Percentiles rank a stretch among this genome's conserved stretches.
Evolutionary conservation across 2,113 vertebrate genomes (phyloP).

Genomic region (Apeltes quadracus): DNA sequence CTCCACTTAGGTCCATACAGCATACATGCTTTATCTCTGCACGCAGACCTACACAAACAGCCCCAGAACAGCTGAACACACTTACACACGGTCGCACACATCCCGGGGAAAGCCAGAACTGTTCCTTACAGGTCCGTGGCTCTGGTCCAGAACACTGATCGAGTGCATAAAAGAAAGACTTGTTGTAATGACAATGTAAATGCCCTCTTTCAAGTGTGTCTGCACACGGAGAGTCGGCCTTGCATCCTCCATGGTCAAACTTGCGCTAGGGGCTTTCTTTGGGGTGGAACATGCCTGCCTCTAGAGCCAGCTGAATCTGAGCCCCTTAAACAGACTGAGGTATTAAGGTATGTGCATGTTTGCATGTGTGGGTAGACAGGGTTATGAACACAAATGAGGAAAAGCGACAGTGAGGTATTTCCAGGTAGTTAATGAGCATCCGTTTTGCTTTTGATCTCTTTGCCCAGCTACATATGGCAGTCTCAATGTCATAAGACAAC

Average conservation of each 20-base stretch:
- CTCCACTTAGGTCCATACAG: background rate
- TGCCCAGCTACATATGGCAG: background rate
- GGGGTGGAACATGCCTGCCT: background rate
- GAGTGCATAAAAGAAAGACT: conserved; percentile 52
- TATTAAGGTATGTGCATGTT: too few relatives aligned
- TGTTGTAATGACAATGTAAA: conserved; percentile 74
- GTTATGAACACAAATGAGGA: conserved; percentile 10
- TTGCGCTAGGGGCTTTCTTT: background rate
- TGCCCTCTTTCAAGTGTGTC: conserved; percentile 58
- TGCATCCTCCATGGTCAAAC: conserved; percentile 25
- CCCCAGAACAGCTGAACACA: conserved; percentile 3
- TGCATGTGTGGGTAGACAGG: background rate
- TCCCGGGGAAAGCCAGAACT: background rate
- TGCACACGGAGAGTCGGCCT: conserved; percentile 1
- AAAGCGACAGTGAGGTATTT: conserved; percentile 17
- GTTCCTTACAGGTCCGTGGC: conserved; percentile 23
- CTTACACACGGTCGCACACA: conserved; percentile 3
- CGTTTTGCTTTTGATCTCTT: background rate
- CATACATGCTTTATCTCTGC: background rate
- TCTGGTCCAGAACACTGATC: conserved; percentile 50
- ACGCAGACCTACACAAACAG: background rate
- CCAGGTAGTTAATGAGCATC: background rate
- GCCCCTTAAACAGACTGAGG: conserved; percentile 41
- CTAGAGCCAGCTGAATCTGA: conserved; percentile 20
- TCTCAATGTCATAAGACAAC: background rate